A percentile compares a stretch with the other conserved stretches of the same genome.
Conservation (phyloP, 2,113 vertebrate species). For the Rana temporaria region DNA sequence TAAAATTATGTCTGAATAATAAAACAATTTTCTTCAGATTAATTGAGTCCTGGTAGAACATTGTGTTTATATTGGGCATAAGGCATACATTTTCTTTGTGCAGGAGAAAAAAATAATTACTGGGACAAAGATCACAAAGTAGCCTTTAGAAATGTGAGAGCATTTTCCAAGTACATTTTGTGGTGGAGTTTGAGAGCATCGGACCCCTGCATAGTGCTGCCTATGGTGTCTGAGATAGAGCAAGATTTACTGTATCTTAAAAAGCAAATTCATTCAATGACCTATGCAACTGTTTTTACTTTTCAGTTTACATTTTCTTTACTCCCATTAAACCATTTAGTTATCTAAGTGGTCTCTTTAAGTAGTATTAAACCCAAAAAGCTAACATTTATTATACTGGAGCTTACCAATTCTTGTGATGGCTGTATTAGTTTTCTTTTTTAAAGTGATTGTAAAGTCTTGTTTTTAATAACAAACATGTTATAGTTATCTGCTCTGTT, state of each 20-base stretch:
- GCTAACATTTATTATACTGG: no score
- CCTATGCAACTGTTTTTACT: slow-evolving; percentile 4
- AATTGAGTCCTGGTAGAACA: slow-evolving; percentile 37
- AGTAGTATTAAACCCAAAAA: no score
- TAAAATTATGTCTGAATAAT: slow-evolving; percentile 56
- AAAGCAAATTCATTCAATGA: background rate
- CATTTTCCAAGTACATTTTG: slow-evolving; percentile 35
- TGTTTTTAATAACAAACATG: no score
- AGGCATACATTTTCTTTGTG: slow-evolving; percentile 11
- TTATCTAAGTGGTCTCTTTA: background rate
- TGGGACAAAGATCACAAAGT: slow-evolving; percentile 43
- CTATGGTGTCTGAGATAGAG: slow-evolving; percentile 9
- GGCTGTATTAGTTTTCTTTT: no score
- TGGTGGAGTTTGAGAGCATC: slow-evolving; percentile 27
- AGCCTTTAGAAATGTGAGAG: slow-evolving; percentile 43
- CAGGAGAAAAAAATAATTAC: slow-evolving; percentile 44
- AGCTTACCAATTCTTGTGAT: no score
- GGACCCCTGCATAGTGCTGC: background rate
- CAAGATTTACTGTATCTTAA: background rate
- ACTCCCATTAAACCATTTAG: background rate
- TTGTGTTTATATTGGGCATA: slow-evolving; percentile 35
- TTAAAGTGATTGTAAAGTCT: no score
- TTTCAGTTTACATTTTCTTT: background rate
- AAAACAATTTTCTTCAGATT: slow-evolving; percentile 51
- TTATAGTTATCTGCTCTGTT: no score